Base-by-base conservation (phyloP, 2,797 vertebrate species). In the Botia almorhae region DNA sequence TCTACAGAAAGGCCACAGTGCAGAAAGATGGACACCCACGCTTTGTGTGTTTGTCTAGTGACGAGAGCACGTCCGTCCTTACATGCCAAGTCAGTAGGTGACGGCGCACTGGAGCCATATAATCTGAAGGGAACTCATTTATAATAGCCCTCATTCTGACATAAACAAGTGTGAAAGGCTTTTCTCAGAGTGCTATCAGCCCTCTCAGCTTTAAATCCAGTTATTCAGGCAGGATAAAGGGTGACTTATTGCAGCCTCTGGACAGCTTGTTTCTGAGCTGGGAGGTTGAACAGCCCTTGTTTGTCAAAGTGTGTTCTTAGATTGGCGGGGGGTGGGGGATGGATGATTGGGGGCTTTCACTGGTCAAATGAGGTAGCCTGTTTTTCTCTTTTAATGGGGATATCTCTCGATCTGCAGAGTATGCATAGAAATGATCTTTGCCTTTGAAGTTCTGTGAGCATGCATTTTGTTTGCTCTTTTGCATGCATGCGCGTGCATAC, bases 91-190 rank as follows among this genome's bases (percentile, higher is more conserved):
- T 58, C 51, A 60, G 70, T 14, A 12, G 13, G 65, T 80, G 78
- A 67, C 36, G 2, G 51, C 17, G 51, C 46, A 33, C 50, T 67
- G 69, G 17, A 72, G 46, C 56, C 64, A 55, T 64, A 21, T 63
- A 55, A 69, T 79, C 64, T 82, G 63, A 82, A 74, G 76, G 33
- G 65, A 82, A 63, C 76, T 74, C 55, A 46, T 78, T 82, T 82
- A 58, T 73, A 74, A 80, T 74, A 65, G 48, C 78, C 61, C 50
- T 70, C n/a, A 70, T 63, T 78, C 56, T 78, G 69, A 80, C 48
- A 79, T 5, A 72, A 80, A 65, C 60, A 80, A 80, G 69, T 80
- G 78, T 21, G 21, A 73, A 73, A 67, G 36, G 61, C 60, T 80
- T 80, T 55, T 80, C 69, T 80, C 63, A n/a, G 23, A 73, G 33